A percentile compares a stretch with the other conserved stretches of the same genome.
These are phyloP conservation scores for Apostichopus parvimensis DNA, from an alignment of 35 echinoderm and acorn worm genomes.

Conservation along the genomic window DNA sequence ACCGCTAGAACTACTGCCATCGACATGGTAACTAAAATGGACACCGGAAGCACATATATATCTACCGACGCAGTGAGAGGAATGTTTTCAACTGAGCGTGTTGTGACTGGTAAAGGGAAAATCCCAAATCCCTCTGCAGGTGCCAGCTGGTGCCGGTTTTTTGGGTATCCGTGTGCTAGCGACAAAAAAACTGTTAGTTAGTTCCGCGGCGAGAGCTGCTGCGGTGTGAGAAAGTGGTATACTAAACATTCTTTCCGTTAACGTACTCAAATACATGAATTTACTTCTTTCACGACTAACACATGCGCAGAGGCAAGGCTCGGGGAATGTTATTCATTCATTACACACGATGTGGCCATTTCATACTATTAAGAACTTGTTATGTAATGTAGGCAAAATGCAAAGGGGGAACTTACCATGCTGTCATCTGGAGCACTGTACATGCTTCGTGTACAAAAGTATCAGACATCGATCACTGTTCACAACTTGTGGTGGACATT, in stretches of 20 bases:
- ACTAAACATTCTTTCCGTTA: not conserved
- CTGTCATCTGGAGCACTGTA: no score
- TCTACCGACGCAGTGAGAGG: not conserved
- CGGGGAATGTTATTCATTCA: no score
- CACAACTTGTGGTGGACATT: no score
- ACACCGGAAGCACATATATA: not conserved
- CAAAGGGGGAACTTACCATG: no score
- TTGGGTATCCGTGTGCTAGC: not conserved
- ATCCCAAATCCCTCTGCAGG: not conserved
- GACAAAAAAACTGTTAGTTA: not conserved
- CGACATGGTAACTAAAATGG: not conserved
- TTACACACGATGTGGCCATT: no score
- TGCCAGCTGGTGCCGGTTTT: no score
- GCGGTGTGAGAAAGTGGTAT: not conserved
- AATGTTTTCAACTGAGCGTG: not conserved
- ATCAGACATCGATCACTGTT: no score
- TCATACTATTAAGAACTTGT: no score
- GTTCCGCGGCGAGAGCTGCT: not conserved
- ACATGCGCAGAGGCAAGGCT: no score
- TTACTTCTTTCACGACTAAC: not conserved
- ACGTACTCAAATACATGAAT: not conserved
- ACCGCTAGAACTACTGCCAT: not conserved
- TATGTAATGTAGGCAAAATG: no score
- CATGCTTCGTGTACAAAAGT: no score
- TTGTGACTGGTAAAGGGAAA: not conserved